These are phyloP conservation scores for Galbula dea DNA, from an alignment of 2,113 vertebrate species.

Conservation along the genomic window DNA sequence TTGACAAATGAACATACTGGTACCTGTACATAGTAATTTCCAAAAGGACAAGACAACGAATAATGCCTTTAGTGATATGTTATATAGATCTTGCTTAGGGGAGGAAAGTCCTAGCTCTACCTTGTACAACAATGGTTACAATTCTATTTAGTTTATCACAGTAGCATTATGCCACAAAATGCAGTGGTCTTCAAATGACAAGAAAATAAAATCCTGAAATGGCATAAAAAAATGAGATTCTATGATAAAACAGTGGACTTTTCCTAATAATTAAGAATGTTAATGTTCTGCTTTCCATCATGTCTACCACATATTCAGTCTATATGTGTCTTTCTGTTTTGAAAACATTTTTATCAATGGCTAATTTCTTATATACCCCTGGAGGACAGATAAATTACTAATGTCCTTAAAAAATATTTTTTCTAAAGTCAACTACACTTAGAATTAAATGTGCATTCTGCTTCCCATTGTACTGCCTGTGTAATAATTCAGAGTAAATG, in stretches of 20 bases:
- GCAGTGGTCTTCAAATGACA: neutral
- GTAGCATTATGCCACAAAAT: neutral
- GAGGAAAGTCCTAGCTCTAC: slow-evolving; percentile 11
- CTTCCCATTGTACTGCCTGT: neutral
- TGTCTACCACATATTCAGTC: neutral
- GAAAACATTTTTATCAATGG: neutral
- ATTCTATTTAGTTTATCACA: slow-evolving; percentile 33
- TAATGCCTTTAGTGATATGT: neutral
- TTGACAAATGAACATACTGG: neutral
- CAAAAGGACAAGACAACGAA: neutral
- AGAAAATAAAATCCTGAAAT: neutral
- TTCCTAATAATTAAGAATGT: neutral
- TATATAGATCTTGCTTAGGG: neutral
- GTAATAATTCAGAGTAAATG: slow-evolving; percentile 67
- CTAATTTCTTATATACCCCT: neutral
- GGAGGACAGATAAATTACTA: neutral
- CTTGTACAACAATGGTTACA: slow-evolving; percentile 9
- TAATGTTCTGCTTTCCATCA: neutral
- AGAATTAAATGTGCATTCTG: slow-evolving; percentile 43
- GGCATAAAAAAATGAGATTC: neutral
- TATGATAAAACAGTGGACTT: neutral
- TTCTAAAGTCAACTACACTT: slow-evolving; percentile 9
- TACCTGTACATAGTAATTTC: neutral
- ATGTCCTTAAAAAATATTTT: neutral
- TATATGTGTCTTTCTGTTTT: neutral